Percentiles rank a stretch among this genome's conserved stretches.
Conservation (phyloP, 2,888 invertebrate species). For the Cosmia trapezina region DNA sequence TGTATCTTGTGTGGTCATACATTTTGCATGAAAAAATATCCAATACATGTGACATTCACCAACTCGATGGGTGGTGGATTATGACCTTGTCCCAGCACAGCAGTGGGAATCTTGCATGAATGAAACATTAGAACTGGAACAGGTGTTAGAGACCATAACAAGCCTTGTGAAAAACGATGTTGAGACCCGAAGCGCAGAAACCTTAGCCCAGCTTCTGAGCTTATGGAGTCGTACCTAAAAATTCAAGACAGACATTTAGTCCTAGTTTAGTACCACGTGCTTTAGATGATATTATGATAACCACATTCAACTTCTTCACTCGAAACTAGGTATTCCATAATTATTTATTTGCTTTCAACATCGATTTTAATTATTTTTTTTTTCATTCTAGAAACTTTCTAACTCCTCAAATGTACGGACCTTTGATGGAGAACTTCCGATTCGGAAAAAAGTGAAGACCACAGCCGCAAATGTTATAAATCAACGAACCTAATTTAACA, state of each 20-base stretch:
- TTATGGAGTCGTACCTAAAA: no score
- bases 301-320: background rate
- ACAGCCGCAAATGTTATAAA: background rate
- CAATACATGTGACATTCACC: no score
- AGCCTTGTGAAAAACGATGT: background rate
- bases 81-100: no score
- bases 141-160: background rate
- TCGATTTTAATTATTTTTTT: background rate
- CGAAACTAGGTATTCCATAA: background rate
- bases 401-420: constrained; percentile 22
- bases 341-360: background rate
- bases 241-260: no score
- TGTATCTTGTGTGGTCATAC: no score
- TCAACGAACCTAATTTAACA: background rate
- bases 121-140: no score
- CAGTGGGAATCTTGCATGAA: no score
- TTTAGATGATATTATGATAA: background rate
- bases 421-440: constrained; percentile 38
- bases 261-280: no score
- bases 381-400: constrained; percentile 32
- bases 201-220: no score
- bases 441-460: constrained; percentile 32
- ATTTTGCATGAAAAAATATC: no score
- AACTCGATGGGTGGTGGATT: no score
- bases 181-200: background rate